Conservation (phyloP, 2,797 vertebrate genomes). For the Limnodromus scolopaceus region DNA sequence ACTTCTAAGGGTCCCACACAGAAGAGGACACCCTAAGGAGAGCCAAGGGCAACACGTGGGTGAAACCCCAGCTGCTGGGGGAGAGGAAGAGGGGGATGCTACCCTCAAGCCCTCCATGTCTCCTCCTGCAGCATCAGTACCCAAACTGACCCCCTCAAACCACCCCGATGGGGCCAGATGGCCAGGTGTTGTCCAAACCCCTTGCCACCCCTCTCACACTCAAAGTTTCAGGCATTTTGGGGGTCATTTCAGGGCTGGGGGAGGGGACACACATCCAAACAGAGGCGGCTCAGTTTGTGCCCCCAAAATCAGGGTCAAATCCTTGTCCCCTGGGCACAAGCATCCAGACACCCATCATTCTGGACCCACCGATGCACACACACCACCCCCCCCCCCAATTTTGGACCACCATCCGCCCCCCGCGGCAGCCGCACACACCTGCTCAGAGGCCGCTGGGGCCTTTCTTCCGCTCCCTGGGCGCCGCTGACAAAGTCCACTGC, state of each 20-base stretch:
- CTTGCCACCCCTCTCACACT: background rate
- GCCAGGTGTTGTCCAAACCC: background rate
- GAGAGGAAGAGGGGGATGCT: too few relatives aligned
- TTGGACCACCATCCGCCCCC: fast-evolving
- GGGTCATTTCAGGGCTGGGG: background rate
- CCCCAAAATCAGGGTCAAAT: background rate
- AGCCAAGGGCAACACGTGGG: fast-evolving
- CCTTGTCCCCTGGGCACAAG: background rate
- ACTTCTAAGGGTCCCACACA: background rate
- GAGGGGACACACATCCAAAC: background rate
- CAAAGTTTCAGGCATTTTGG: background rate
- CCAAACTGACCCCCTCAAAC: background rate
- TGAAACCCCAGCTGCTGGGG: background rate
- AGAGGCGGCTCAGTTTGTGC: background rate
- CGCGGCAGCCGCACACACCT: background rate
- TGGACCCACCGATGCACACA: background rate
- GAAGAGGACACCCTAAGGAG: background rate
- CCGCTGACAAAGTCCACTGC: slow-evolving; percentile 58
- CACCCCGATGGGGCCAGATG: fast-evolving
- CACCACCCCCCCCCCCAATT: background rate
- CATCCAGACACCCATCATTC: background rate
- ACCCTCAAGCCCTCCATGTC: fast-evolving
- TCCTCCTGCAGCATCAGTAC: background rate
- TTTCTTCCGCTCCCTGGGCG: background rate
- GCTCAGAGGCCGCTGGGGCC: background rate